Evolutionary conservation across 2,888 invertebrate species (phyloP), one percentile per base, ranked within the genome.

Genomic region (Eristalis tenax): DNA sequence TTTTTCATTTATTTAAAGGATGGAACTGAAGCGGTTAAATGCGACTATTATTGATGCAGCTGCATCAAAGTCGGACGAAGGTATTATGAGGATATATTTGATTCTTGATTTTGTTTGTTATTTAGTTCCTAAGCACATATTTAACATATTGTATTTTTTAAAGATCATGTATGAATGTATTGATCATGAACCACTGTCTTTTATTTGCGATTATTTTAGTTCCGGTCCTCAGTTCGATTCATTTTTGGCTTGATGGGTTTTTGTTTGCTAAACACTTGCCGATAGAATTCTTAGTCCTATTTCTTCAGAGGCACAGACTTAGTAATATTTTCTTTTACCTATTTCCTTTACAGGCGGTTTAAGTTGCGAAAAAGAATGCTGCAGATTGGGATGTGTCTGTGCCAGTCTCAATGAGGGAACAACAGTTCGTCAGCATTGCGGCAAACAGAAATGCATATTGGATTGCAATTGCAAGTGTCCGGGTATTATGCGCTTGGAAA

Each of bases 371-470:
- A 94, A 95, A 89, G 92, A 93, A 6, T 93, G 91, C 91, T 96
- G 96, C 90, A 91, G 91, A 80, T 91, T 96, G 75, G 96, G 96
- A 4, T 96, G 96, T 90, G 91, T 96, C 56, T 96, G 96, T 90
- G 93, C 94, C 69, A 96, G 95, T 89, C 90, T 96, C 40, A 90
- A 92, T 40, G 93, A 93, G 82, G 91, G 92, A 18, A 91, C 92
- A 77, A 92, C 93, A 28, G 88, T 93, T 43, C 94, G 93, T 88
- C 93, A 94, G 77, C 96, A 96, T 90, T 96, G 96, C 90, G 95
- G 95, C 13, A 94, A 94, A 65, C 90, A 93, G 0, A 94, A 94
- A 69, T 93, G 93, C 40, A 90, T 93, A 59, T 82, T 93, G 15
- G 91, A 92, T n/a, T 95, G 95, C 88, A 90, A 89, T 4, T 95